Conservation (phyloP, 1,140 invertebrate genomes). For the Brachionus manjavacas region DNA sequence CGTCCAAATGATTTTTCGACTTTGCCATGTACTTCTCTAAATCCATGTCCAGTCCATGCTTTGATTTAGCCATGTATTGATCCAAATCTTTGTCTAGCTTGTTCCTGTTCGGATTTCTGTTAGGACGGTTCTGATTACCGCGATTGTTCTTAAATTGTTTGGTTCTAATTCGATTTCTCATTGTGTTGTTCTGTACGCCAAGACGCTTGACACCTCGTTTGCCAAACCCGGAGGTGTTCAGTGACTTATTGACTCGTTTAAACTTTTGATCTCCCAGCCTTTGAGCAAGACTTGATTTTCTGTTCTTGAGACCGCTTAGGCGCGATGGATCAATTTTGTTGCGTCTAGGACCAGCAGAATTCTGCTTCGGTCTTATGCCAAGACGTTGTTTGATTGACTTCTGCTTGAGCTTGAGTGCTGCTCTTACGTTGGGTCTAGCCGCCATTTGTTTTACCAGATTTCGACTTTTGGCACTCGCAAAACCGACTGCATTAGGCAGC, state of each 20-base stretch:
- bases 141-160: constrained; percentile 38
- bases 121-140: constrained; percentile 43
- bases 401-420: constrained; percentile 57
- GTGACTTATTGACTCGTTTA: neutral
- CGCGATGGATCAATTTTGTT: constrained; percentile 8
- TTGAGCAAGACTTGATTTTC: constrained; percentile 45
- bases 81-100: constrained; percentile 62
- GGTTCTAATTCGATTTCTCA: constrained; percentile 16
- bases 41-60: constrained; percentile 62
- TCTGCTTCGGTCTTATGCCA: neutral
- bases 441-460: constrained; percentile 61
- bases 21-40: constrained; percentile 65
- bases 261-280: constrained; percentile 45
- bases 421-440: constrained; percentile 57
- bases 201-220: constrained; percentile 42
- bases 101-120: constrained; percentile 45
- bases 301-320: neutral
- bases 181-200: constrained; percentile 32
- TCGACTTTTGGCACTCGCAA: constrained; percentile 56
- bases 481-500: constrained; percentile 46
- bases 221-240: constrained; percentile 39
- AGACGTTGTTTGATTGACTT: constrained; percentile 52
- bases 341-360: neutral
- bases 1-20: constrained; percentile 60
- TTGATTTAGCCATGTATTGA: constrained; percentile 47